phyloP scores from a whole-genome alignment of 2,113 vertebrate species.

The Pitta sordida region DNA sequence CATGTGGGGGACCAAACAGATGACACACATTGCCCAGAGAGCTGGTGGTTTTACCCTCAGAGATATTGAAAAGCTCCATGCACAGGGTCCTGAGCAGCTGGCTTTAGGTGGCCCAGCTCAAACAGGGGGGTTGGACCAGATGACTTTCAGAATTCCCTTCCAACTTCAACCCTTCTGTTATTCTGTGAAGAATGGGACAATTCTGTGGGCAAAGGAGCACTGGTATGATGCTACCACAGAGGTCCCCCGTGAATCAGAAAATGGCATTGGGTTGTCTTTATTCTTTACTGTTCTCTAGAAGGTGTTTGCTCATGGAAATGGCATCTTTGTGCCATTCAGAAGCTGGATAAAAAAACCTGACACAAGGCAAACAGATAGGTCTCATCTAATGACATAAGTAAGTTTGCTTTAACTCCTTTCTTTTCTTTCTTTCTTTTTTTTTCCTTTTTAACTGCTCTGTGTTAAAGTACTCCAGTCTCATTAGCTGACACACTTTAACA shows the following conservation, averaged over 20 bases:
- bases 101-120: neutral
- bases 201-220: neutral
- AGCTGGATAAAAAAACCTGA: neutral
- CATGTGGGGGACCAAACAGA: fast-evolving
- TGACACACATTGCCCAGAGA: neutral
- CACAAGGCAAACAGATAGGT: neutral
- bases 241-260: neutral
- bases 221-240: neutral
- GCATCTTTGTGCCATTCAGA: neutral
- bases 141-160: neutral
- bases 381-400: neutral
- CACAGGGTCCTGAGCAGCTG: neutral
- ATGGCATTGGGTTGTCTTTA: neutral
- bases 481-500: neutral
- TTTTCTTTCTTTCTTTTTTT: neutral
- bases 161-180: neutral
- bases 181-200: neutral
- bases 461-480: neutral
- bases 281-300: neutral
- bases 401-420: neutral
- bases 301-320: neutral
- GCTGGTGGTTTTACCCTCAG: neutral
- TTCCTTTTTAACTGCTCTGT: neutral
- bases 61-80: neutral
- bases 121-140: neutral